Percentiles rank a stretch among this genome's conserved stretches.
Evolutionary conservation across 2,113 vertebrate species (phyloP).

Genomic region (Columba janthina): DNA sequence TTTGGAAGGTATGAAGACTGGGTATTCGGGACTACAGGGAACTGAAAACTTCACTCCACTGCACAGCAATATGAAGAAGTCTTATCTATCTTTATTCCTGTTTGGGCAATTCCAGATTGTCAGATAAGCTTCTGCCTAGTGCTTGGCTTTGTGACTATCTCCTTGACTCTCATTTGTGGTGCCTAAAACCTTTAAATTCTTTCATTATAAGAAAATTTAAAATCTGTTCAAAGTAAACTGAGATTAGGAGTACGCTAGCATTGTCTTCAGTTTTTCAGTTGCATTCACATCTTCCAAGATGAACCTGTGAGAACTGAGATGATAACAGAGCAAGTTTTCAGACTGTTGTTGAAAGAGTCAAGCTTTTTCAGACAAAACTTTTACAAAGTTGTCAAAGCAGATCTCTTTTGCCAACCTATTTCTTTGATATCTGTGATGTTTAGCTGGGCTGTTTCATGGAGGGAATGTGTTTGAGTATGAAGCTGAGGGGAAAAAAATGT

Average conservation of each 20-base stretch:
- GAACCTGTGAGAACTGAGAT: not conserved
- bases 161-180: not conserved
- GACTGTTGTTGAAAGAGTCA: not conserved
- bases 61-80: not conserved
- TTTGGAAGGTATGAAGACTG: not conserved
- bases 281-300: not conserved
- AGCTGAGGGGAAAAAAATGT: not conserved
- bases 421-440: not conserved
- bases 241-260: not conserved
- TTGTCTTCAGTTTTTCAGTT: not conserved
- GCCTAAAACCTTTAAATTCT: not conserved
- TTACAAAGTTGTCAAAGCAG: not conserved
- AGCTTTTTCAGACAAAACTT: not conserved
- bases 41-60: not conserved
- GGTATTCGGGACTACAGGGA: not conserved
- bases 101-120: not conserved
- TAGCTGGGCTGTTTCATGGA: not conserved
- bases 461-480: not conserved
- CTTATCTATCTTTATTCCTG: not conserved
- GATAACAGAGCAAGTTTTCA: not conserved
- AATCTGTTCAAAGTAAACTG: not conserved
- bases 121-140: not conserved
- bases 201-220: not conserved
- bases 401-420: not conserved
- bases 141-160: not conserved